Base-by-base conservation (phyloP, 92 coral and sea anemone species). In the Pocillopora meandrina region DNA sequence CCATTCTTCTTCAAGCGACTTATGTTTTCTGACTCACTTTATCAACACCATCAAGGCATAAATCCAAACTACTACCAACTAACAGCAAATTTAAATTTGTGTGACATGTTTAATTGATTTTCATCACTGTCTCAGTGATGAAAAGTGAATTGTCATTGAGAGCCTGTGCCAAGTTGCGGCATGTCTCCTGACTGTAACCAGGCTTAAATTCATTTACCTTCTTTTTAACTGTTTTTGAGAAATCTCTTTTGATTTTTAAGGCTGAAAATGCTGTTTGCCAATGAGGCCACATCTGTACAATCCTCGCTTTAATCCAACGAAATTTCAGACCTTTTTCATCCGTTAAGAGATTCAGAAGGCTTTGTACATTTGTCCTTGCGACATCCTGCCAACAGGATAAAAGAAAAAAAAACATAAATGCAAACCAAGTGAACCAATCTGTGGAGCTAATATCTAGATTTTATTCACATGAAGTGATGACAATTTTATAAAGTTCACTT, bases 241-340 rank as follows among this genome's bases (percentile, higher is more conserved):
- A 77, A 82, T 97, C 85, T 65, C 68, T 85, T 61, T 79, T 89
- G 7, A 64, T 88, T 71, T 88, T 87, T 62, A 92, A 47, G 15
- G 82, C 76, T 11, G 78, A 61, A 65, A 81, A 56, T 5, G 96
- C 96, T 20, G 83, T 81, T 56, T 72, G 86, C 99, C 99, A 97
- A 21, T 93, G 83, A 52, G 94, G 87, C 95, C 95, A 97, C 98
- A 97, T 97, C 12, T 79, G 52, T 9, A 33, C 36, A 18, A 95
- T 90, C 68, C 99, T 82, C 19, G 68, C 62, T 76, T 93, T 90
- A n/a, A 97, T 94, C 99, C 99, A 97, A 33, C 84, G 82, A 75
- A 94, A 93, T 73, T 94, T 94, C 71, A 85, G 69, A 2, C 90
- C 80, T 19, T 88, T 85, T 57, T 79, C 86, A 79, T 93, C 93